Percentiles rank a stretch among this genome's conserved stretches.
Evolutionary conservation across 2,113 vertebrate species (phyloP).

Genomic region (Mormoops blainvillei): DNA sequence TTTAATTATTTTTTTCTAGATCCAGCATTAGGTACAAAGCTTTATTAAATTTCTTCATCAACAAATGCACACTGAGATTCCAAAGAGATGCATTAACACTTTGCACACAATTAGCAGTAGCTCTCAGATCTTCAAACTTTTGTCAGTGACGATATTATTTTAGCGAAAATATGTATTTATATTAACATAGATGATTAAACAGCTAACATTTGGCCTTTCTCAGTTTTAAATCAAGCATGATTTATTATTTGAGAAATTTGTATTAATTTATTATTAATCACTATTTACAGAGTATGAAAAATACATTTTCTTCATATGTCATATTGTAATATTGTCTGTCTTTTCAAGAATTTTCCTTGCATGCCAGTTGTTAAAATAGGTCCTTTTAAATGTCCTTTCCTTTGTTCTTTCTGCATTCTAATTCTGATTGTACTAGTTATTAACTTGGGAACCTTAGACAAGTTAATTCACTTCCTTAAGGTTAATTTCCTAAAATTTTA

Average conservation of each 20-base stretch:
- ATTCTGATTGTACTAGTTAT: not conserved
- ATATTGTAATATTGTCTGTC: not conserved
- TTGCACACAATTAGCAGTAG: not conserved
- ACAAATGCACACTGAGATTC: not conserved
- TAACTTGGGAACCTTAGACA: not conserved
- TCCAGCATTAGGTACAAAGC: constrained; percentile 6
- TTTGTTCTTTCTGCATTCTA: not conserved
- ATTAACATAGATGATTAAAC: not conserved
- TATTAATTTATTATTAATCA: not conserved
- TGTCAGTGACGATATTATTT: not conserved
- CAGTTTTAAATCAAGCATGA: not conserved
- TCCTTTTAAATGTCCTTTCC: not conserved
- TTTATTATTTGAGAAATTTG: not conserved
- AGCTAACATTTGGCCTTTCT: not conserved
- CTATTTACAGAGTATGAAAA: not conserved
- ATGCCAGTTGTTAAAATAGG: not conserved
- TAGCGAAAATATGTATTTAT: not conserved
- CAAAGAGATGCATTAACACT: not conserved
- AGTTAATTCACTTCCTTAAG: not conserved
- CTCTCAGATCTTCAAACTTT: not conserved
- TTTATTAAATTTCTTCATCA: constrained; percentile 2
- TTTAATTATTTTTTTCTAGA: not conserved
- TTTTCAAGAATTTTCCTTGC: not conserved
- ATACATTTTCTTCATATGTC: not conserved
- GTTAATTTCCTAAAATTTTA: not conserved